phyloP scores from a whole-genome alignment of 2,797 vertebrate genomes.

The Clarias platycephalus region DNA sequence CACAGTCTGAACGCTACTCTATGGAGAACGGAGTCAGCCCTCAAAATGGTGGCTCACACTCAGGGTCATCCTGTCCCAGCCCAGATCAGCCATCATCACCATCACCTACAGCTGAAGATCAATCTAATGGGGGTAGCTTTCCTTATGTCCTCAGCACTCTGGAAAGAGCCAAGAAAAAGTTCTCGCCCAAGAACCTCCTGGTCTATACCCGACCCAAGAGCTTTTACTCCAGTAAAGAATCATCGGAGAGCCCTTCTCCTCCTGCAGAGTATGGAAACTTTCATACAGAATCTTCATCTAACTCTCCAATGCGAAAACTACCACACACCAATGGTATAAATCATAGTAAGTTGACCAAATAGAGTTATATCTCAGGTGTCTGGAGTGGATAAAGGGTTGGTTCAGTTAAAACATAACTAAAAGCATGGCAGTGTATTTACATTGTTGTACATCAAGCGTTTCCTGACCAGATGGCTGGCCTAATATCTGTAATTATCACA shows the following conservation, averaged over 20 bases:
- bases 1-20: constrained; percentile 32
- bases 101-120: constrained; percentile 38
- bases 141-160: constrained; percentile 63
- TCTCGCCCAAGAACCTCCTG: constrained; percentile 65
- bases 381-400: not conserved
- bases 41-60: constrained; percentile 55
- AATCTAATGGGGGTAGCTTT: not conserved
- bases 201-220: constrained; percentile 61
- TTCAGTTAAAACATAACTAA: not conserved
- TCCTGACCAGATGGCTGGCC: not conserved
- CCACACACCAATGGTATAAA: constrained; percentile 56
- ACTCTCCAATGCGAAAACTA: constrained; percentile 64
- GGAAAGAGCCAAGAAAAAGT: constrained; percentile 73
- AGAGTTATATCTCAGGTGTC: not conserved
- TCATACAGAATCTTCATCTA: not conserved
- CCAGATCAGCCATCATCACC: constrained; percentile 60
- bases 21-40: constrained; percentile 47
- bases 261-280: constrained; percentile 28
- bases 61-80: constrained; percentile 54
- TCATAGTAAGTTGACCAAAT: constrained; percentile 61
- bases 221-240: constrained; percentile 48
- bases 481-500: not conserved
- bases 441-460: not conserved
- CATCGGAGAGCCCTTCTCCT: constrained; percentile 31
- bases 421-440: not conserved